A percentile compares a stretch with the other conserved stretches of the same genome.
These are phyloP conservation scores for Ammodytes dubius DNA, from an alignment of 2,113 vertebrate species.

Conservation along the genomic window DNA sequence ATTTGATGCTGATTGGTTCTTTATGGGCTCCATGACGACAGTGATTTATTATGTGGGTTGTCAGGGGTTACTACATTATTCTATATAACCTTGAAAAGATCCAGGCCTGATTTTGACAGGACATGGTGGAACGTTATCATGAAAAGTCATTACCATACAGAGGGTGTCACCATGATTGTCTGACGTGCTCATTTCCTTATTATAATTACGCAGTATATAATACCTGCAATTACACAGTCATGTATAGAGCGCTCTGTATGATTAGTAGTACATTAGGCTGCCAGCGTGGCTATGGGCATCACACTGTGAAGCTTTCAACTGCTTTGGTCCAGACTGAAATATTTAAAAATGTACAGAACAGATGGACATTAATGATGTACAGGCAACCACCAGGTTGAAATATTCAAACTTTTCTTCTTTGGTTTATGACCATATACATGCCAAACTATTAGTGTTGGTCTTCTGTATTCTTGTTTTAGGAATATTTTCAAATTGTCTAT, in stretches of 20 bases:
- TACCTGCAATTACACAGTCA: background rate
- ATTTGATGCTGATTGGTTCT: conserved; percentile 47
- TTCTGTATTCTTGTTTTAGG: too few species aligned
- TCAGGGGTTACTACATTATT: conserved; percentile 18
- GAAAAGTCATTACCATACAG: conserved; percentile 16
- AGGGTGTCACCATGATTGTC: conserved; percentile 3
- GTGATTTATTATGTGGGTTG: conserved; percentile 34
- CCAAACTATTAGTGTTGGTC: too few species aligned
- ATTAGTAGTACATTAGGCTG: background rate
- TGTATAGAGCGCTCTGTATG: background rate
- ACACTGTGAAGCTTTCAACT: too few species aligned
- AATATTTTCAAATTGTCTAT: too few species aligned
- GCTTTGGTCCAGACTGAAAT: background rate
- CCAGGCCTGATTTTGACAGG: conserved; percentile 13
- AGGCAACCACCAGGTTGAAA: background rate
- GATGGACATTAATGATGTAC: background rate
- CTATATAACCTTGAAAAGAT: conserved; percentile 41
- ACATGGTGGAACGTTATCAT: background rate
- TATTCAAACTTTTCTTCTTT: background rate
- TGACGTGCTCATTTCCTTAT: conserved; percentile 1
- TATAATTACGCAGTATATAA: background rate
- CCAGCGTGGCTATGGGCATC: background rate
- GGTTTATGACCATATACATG: too few species aligned
- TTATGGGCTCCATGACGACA: conserved; percentile 35
- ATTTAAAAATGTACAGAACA: background rate